Conservation (phyloP, 2,888 invertebrate genomes). For the Idaea straminata region DNA sequence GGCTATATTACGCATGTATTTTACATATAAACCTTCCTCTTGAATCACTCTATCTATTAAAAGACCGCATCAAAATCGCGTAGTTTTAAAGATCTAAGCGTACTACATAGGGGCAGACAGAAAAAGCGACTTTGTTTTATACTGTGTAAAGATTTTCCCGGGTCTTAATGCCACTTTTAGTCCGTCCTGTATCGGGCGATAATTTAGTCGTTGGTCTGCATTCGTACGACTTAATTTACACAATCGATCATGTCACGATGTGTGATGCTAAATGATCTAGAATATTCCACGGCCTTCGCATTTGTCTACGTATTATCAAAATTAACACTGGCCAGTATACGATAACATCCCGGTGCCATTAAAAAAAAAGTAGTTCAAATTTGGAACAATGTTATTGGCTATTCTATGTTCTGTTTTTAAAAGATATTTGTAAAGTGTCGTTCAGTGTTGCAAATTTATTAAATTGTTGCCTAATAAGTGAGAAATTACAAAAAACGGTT, state of each 20-base stretch:
- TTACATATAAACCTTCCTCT: too few relatives aligned
- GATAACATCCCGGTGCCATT: not conserved
- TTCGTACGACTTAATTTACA: constrained; percentile 25
- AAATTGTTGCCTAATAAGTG: not conserved
- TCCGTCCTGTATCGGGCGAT: not conserved
- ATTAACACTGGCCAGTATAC: not conserved
- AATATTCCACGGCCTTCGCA: constrained; percentile 42
- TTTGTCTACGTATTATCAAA: constrained; percentile 5
- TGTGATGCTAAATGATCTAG: constrained; percentile 47
- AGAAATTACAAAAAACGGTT: not conserved
- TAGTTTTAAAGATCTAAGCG: too few relatives aligned
- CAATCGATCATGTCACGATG: constrained; percentile 34
- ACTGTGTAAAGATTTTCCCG: too few relatives aligned
- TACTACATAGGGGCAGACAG: too few relatives aligned
- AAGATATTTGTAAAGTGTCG: not conserved
- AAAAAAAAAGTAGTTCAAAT: not conserved
- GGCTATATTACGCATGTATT: too few relatives aligned
- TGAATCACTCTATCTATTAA: too few relatives aligned
- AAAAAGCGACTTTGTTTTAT: too few relatives aligned
- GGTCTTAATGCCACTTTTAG: too few relatives aligned
- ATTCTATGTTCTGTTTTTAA: not conserved
- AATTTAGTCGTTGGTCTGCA: not conserved
- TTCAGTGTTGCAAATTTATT: not conserved
- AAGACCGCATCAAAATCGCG: too few relatives aligned
- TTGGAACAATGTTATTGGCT: not conserved